phyloP scores from a whole-genome alignment of 1,140 invertebrate species.

The Acromyrmex heyeri region DNA sequence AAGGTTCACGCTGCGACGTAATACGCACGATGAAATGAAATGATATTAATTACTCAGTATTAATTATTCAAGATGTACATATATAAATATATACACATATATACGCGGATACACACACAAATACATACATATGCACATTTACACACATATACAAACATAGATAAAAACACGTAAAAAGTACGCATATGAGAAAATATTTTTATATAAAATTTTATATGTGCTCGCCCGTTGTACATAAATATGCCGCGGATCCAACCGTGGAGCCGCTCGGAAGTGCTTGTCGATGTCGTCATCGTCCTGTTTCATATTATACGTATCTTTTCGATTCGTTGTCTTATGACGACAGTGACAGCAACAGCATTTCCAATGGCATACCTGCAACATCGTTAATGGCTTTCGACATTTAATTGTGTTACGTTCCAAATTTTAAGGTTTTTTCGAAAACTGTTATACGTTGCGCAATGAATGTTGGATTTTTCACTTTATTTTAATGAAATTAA shows the following conservation, averaged over 20 bases:
- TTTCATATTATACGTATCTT: conserved; percentile 16
- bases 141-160: background rate
- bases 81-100: conserved; percentile 65
- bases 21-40: conserved; percentile 73
- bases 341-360: background rate
- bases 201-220: conserved; percentile 86
- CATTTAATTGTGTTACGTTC: conserved; percentile 44
- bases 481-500: conserved; percentile 31
- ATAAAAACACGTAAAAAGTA: conserved; percentile 61
- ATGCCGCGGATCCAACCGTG: conserved; percentile 39
- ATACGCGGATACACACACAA: background rate
- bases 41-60: conserved; percentile 85
- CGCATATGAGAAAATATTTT: conserved; percentile 83
- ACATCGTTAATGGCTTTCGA: conserved; percentile 43
- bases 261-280: conserved; percentile 16
- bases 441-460: conserved; percentile 33
- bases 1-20: conserved; percentile 72
- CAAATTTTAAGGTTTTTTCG: conserved; percentile 33
- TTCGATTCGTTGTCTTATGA: conserved; percentile 1
- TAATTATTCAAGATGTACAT: conserved; percentile 84
- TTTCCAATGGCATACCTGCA: conserved; percentile 30
- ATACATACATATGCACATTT: background rate
- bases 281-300: conserved; percentile 21
- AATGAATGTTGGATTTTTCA: conserved; percentile 46
- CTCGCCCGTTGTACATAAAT: conserved; percentile 77